These are phyloP conservation scores for Macrosiphum euphorbiae DNA, from an alignment of 2,888 invertebrate species.

Conservation along the genomic window DNA sequence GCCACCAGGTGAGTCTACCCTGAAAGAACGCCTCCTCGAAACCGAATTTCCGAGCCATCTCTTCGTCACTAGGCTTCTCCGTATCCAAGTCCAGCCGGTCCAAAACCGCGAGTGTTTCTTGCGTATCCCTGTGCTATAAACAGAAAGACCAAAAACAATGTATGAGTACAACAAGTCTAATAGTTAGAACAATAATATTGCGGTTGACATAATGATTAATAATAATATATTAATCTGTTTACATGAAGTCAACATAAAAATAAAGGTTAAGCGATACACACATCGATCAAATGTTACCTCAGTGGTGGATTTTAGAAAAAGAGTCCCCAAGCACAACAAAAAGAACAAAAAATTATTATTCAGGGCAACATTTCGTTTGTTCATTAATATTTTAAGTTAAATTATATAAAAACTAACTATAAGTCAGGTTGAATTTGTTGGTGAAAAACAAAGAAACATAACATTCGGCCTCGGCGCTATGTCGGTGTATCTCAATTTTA, in stretches of 20 bases:
- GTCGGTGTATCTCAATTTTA: not conserved
- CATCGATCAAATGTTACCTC: not conserved
- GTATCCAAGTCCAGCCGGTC: slow-evolving; percentile 98
- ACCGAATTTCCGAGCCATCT: slow-evolving; percentile 96
- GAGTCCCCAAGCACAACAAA: not conserved
- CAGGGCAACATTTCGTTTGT: not conserved
- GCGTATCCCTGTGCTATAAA: slow-evolving; percentile 93
- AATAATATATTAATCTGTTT: not conserved
- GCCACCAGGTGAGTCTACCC: slow-evolving; percentile 95
- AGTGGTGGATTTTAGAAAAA: not conserved
- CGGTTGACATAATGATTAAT: not conserved
- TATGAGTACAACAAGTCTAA: not conserved
- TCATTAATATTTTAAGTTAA: not conserved
- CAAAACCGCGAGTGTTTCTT: slow-evolving; percentile 97
- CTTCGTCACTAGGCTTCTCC: slow-evolving; percentile 97
- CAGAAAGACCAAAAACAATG: slow-evolving; percentile 34
- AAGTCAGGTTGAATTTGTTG: not conserved
- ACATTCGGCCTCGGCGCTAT: not conserved
- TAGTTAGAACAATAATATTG: not conserved
- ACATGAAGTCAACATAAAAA: not conserved
- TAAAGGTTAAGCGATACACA: not conserved
- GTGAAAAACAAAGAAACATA: not conserved
- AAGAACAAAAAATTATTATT: not conserved
- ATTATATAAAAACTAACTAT: not conserved
- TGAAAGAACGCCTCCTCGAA: slow-evolving; percentile 94